Evolutionary conservation across 2,113 vertebrate genomes (phyloP), one percentile per base, ranked within the genome.

Genomic region (Barnardius zonarius): DNA sequence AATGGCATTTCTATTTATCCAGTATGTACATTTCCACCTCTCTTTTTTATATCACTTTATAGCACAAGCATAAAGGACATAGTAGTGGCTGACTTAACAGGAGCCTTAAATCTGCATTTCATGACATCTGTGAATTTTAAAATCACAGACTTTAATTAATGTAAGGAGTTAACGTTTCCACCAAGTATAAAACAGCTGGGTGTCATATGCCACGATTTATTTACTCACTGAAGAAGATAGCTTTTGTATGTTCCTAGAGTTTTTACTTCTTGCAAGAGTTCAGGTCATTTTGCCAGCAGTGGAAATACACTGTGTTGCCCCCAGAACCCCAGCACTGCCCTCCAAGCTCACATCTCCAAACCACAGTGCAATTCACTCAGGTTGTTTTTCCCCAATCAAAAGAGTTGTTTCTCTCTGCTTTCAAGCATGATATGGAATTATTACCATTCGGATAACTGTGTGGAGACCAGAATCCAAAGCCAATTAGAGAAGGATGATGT

Each of bases 401-500:
- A 68, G 24, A 59, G 72, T 46, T 13, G 27, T 64, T 95, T 84
- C 33, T 73, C 61, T 96, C 81, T 74, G 82, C 54, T 83, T 95
- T 83, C 91, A 95, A 92, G 92, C 64, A 80, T 73, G 27, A 76
- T 59, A 30, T 69, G 83, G 69, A 91, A 95, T 89, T 93, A 95
- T 86, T 94, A 95, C 66, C 86, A 51, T 86, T 79, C 44, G 90
- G 93, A 78, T 95, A 84, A 90, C 77, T 25, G 31, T 52, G 43
- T 27, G 5, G 86, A 96, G 88, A 68, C 28, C 84, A 81, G 92
- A 95, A 89, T 95, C 93, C 86, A 72, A 49, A 92, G 83, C 86
- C 89, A 96, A 92, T 97, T 95, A 95, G 69, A 79, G 81, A 61
- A 89, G 62, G 52, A 74, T 62, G 92, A 95, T 90, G 67, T 76